Evolutionary conservation across 1,140 invertebrate genomes (phyloP), one percentile per base, ranked within the genome.

Genomic region (Zaprionus gabonicus): DNA sequence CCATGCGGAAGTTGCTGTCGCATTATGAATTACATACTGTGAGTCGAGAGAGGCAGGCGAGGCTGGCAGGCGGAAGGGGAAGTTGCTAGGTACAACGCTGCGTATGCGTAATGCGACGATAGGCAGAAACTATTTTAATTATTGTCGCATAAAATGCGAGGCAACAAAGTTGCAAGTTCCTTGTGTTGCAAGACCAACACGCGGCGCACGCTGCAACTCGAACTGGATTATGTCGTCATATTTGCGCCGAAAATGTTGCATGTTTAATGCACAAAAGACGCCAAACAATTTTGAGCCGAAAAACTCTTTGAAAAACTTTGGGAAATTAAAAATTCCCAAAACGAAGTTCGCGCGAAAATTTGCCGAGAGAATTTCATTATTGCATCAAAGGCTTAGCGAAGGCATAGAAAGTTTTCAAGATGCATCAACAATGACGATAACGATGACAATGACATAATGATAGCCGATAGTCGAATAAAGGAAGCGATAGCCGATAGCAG

Each of bases 81-180:
- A 46, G 17, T 46, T 17, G 41, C 9, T 46, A 17, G 57, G 36
- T 27, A 49, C 20, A 20, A 82, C 76, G 63, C 34, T 73, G 67
- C 82, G 82, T 86, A 86, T 85, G 76, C 75, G 82, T 86, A 80
- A 86, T 85, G 80, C 81, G 82, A 79, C 82, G 70, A 86, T 78
- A 87, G 83, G 80, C 77, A 87, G 73, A 74, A 87, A 87, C 83
- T 80, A 86, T 86, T 86, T 85, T 87, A 86, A 87, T 86, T 86
- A 86, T 86, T 86, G 79, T 76, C 82, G 78, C 82, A 71, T 71
- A 79, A 76, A 76, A 72, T 72, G 71, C 46, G 31, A 41, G 71
- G 60, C 60, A 76, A 60, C 68, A 71, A 71, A 65, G 68, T 63
- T 44, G 68, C 68, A 41, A 23, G 23, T 55, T 55, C 9, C 31